A percentile compares a stretch with the other conserved stretches of the same genome.
Evolutionary conservation across 2,888 invertebrate species (phyloP).

Genomic region (Ophion ventricosus): DNA sequence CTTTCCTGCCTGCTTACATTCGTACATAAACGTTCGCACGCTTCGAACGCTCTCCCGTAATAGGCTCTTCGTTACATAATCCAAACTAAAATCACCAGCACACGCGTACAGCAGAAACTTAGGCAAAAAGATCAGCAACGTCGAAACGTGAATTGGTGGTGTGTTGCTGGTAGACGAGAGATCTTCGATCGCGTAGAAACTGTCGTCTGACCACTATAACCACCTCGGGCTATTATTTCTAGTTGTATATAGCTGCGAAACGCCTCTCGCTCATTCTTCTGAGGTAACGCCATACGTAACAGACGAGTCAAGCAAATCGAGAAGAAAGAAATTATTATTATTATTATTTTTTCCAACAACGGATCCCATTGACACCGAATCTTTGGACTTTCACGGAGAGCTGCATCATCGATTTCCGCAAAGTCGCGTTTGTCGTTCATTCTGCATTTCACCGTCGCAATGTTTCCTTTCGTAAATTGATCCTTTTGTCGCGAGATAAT

Average conservation of each 20-base stretch:
- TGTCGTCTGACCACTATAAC: slow-evolving; percentile 23
- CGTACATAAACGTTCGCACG: neutral
- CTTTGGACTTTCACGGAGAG: too few species aligned
- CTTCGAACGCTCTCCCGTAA: neutral
- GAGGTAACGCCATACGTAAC: slow-evolving; percentile 1
- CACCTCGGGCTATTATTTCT: slow-evolving; percentile 19
- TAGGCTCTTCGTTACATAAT: slow-evolving; percentile 45
- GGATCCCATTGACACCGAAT: too few species aligned
- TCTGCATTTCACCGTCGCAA: too few species aligned
- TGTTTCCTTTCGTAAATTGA: too few species aligned
- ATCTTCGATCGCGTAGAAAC: slow-evolving; percentile 21
- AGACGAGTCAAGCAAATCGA: neutral
- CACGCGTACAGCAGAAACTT: neutral
- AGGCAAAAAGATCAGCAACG: neutral
- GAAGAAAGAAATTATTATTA: neutral
- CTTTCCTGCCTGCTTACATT: slow-evolving; percentile 17
- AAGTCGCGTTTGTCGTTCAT: too few species aligned
- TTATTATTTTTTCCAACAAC: too few species aligned
- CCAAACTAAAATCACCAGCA: neutral
- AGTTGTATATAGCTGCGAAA: slow-evolving; percentile 6
- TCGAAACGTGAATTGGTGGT: neutral
- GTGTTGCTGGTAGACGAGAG: neutral
- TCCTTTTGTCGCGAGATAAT: too few species aligned
- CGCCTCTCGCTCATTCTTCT: neutral
- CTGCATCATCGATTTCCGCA: too few species aligned